Conservation (phyloP, 2,888 invertebrate species). For the Laothoe populi region DNA sequence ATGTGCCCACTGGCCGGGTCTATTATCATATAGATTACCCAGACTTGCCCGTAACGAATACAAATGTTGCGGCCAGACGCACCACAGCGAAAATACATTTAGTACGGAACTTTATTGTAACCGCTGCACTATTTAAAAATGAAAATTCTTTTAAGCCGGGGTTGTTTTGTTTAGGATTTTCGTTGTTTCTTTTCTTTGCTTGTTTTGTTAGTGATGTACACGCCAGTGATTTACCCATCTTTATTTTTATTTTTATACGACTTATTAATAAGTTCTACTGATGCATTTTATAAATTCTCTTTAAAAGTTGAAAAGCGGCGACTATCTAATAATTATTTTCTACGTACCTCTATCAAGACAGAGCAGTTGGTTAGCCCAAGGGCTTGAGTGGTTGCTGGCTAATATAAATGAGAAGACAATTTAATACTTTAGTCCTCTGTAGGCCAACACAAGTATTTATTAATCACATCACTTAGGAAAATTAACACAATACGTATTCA, state of each 20-base stretch:
- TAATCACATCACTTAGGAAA: too few relatives aligned
- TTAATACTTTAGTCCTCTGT: background rate
- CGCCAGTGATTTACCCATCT: background rate
- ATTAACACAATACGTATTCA: too few relatives aligned
- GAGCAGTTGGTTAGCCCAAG: too few relatives aligned
- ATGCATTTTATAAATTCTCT: too few relatives aligned
- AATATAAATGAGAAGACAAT: too few relatives aligned
- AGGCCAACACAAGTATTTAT: background rate
- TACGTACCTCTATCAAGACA: too few relatives aligned
- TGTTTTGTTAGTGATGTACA: background rate
- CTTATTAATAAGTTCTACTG: too few relatives aligned
- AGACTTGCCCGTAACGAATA: conserved; percentile 44
- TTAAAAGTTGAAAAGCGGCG: too few relatives aligned
- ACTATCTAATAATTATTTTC: too few relatives aligned
- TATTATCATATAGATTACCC: conserved; percentile 54
- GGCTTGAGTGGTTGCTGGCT: too few relatives aligned
- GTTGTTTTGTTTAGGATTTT: conserved; percentile 7
- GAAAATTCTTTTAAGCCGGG: conserved; percentile 16
- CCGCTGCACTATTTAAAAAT: conserved; percentile 23
- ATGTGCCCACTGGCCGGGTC: conserved; percentile 42
- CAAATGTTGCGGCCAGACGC: conserved; percentile 36
- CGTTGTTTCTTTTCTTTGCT: background rate
- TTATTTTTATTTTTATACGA: too few relatives aligned
- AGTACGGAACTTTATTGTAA: conserved; percentile 25
- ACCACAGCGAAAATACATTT: conserved; percentile 27